phyloP scores from a whole-genome alignment of 2,113 vertebrate genomes.

The Gadus chalcogrammus region DNA sequence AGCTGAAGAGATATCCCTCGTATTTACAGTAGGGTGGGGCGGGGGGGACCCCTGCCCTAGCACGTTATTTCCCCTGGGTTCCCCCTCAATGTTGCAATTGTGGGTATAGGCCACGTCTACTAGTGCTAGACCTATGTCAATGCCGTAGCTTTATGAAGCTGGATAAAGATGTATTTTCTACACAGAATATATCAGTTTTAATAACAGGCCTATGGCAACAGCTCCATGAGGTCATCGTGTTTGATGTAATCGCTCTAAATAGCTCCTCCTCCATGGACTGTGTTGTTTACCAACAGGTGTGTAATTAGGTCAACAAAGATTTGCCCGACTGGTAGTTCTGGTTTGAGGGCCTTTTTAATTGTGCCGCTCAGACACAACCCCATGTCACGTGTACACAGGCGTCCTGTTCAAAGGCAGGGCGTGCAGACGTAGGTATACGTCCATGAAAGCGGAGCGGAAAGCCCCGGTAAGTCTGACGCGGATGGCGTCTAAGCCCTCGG shows the following conservation, averaged over 20 bases:
- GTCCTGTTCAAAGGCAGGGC: not conserved
- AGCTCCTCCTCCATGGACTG: not conserved
- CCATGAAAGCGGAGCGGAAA: slow-evolving; percentile 13
- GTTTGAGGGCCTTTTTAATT: slow-evolving; percentile 35
- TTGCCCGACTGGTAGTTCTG: slow-evolving; percentile 49
- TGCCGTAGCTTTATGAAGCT: slow-evolving; percentile 27
- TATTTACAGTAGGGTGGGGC: slow-evolving; percentile 53
- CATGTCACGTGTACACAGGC: not conserved
- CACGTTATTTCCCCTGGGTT: not conserved
- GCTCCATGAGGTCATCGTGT: not conserved
- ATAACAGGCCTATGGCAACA: too few species aligned
- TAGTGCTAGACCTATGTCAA: not conserved
- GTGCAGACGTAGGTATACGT: not conserved
- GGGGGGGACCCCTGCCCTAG: too few species aligned
- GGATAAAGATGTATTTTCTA: not conserved
- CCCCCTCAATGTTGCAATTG: slow-evolving; percentile 58
- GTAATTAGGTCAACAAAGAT: slow-evolving; percentile 36
- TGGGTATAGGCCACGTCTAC: slow-evolving; percentile 15
- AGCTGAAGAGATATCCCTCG: slow-evolving; percentile 36
- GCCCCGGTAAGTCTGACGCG: slow-evolving; percentile 21
- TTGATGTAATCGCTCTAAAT: slow-evolving; percentile 5
- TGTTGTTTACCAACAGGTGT: not conserved
- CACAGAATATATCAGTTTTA: not conserved
- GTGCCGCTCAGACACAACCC: slow-evolving; percentile 13
- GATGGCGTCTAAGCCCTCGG: not conserved